Conservation (phyloP, 2,888 invertebrate genomes). For the Glyphotaelius pellucidus region DNA sequence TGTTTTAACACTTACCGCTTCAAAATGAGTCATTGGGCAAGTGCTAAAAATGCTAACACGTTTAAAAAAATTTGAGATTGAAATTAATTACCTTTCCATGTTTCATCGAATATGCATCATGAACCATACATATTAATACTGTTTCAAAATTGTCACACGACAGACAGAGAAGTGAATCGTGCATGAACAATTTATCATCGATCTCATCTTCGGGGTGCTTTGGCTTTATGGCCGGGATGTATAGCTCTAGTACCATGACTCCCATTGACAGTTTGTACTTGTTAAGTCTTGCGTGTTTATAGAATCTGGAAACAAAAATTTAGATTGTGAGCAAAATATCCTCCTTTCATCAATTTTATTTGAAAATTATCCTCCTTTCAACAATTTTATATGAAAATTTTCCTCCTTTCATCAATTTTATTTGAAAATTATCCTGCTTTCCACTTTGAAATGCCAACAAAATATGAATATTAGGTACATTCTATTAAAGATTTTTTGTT, state of each 20-base stretch:
- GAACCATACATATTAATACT: neutral
- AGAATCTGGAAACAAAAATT: neutral
- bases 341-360: neutral
- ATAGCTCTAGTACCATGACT: neutral
- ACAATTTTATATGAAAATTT: neutral
- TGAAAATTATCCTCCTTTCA: neutral
- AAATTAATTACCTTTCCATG: conserved; percentile 46
- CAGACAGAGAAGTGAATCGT: neutral
- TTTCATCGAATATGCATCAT: neutral
- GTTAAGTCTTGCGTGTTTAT: neutral
- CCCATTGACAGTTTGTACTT: neutral
- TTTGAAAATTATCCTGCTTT: too few species aligned
- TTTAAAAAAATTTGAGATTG: neutral
- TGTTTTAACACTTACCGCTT: too few species aligned
- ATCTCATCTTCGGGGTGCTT: conserved; percentile 66
- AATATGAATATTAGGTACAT: too few species aligned
- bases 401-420: too few species aligned
- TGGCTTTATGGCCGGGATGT: neutral
- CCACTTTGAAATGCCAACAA: too few species aligned
- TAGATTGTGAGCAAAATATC: neutral
- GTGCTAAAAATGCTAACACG: too few species aligned
- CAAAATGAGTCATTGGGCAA: too few species aligned
- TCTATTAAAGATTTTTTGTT: neutral
- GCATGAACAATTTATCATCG: conserved; percentile 73
- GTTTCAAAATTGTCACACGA: neutral